Conservation (phyloP, 2,888 invertebrate species). For the Gisinianus flammeolus region DNA sequence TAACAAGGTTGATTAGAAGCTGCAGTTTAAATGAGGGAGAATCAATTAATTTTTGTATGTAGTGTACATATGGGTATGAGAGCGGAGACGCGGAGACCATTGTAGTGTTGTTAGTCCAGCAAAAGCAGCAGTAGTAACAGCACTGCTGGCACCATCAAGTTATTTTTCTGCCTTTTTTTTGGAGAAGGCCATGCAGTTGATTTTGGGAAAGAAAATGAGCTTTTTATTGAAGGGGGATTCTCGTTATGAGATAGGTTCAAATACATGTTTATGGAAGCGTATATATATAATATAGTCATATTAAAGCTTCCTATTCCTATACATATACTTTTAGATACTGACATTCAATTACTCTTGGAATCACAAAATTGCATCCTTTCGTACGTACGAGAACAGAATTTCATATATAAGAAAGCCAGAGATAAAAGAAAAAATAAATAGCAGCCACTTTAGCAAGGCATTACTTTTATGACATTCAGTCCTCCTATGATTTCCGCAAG, state of each 20-base stretch:
- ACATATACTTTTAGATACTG: neutral
- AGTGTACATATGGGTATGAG: neutral
- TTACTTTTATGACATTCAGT: conserved; percentile 36
- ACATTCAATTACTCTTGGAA: conserved; percentile 37
- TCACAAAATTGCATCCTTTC: conserved; percentile 34
- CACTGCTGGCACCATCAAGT: conserved; percentile 16
- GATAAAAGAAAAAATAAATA: conserved; percentile 27
- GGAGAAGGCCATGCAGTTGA: conserved; percentile 25
- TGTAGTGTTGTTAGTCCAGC: neutral
- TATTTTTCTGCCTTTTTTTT: conserved; percentile 34
- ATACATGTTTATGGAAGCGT: neutral
- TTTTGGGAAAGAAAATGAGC: conserved; percentile 41
- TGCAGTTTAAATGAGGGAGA: conserved; percentile 36
- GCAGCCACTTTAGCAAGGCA: conserved; percentile 29
- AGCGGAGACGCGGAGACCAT: neutral
- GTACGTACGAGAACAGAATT: conserved; percentile 26
- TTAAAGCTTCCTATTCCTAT: conserved; percentile 12
- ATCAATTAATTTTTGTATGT: conserved; percentile 37
- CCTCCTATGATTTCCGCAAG: conserved; percentile 28
- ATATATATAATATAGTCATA: too few species aligned
- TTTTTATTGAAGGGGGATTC: conserved; percentile 38
- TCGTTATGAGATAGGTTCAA: neutral
- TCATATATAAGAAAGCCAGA: neutral
- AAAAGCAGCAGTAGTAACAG: neutral
- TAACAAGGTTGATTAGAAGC: conserved; percentile 34